Evolutionary conservation across 1,140 invertebrate genomes (phyloP).

Genomic region (Capitella teleta): DNA sequence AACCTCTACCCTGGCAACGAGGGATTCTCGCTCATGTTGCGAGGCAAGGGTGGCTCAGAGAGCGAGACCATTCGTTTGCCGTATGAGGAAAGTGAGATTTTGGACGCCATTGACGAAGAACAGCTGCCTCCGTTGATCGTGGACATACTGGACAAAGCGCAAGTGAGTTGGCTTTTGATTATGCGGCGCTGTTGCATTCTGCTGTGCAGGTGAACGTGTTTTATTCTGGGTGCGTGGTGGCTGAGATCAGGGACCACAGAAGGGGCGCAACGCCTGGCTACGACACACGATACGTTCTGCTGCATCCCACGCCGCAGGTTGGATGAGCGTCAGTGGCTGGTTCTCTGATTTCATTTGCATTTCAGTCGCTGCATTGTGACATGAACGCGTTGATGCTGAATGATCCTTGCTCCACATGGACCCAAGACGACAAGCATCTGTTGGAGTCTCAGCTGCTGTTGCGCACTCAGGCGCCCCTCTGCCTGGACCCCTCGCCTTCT

Average conservation of each 20-base stretch:
- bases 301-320: slow-evolving; percentile 78
- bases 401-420: slow-evolving; percentile 55
- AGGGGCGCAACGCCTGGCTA: slow-evolving; percentile 43
- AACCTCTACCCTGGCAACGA: slow-evolving; percentile 84
- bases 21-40: slow-evolving; percentile 74
- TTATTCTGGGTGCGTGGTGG: slow-evolving; percentile 82
- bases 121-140: slow-evolving; percentile 68
- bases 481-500: slow-evolving; percentile 71
- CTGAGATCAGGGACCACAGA: slow-evolving; percentile 78
- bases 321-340: no score
- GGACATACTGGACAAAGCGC: slow-evolving; percentile 67
- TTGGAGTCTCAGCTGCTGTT: slow-evolving; percentile 72
- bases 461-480: slow-evolving; percentile 70
- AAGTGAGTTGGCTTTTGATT: slow-evolving; percentile 31
- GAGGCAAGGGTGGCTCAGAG: slow-evolving; percentile 45
- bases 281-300: slow-evolving; percentile 59
- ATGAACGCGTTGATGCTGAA: slow-evolving; percentile 56
- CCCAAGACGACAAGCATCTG: slow-evolving; percentile 61
- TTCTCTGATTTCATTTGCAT: slow-evolving; percentile 4
- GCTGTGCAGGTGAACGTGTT: slow-evolving; percentile 56
- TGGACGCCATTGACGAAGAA: slow-evolving; percentile 42
- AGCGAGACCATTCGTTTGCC: slow-evolving; percentile 44
- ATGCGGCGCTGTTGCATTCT: slow-evolving; percentile 1
- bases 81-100: slow-evolving; percentile 44
- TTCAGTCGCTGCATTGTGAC: slow-evolving; percentile 62